Conservation (phyloP, 2,113 vertebrate genomes). For the Junco hyemalis region DNA sequence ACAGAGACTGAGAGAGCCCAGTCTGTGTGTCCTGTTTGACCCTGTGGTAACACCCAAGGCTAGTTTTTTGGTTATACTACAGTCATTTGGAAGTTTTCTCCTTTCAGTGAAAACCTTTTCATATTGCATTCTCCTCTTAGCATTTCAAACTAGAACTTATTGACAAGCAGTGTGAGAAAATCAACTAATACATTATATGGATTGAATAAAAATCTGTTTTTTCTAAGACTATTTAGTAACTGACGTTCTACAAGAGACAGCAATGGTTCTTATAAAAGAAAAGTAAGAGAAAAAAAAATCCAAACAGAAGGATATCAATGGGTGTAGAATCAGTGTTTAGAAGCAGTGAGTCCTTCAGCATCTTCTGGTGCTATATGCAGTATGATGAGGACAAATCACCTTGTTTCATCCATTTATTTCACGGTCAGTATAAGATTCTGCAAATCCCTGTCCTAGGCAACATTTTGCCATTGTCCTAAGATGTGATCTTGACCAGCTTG, state of each 20-base stretch:
- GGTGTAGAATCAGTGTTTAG: not conserved
- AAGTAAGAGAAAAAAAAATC: not conserved
- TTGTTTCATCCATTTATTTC: not conserved
- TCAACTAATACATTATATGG: not conserved
- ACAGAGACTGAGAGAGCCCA: not conserved
- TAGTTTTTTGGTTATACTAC: not conserved
- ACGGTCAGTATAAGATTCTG: not conserved
- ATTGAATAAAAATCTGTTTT: not conserved
- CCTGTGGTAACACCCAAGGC: not conserved
- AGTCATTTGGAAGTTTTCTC: not conserved
- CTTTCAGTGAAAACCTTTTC: not conserved
- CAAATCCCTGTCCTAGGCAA: not conserved
- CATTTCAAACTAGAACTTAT: not conserved
- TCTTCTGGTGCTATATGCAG: not conserved
- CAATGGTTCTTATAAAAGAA: not conserved
- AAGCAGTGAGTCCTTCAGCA: not conserved
- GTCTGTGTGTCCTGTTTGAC: not conserved
- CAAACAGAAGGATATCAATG: not conserved
- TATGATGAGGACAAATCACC: not conserved
- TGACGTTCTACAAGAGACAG: not conserved
- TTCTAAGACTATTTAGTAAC: not conserved
- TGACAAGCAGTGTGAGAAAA: not conserved
- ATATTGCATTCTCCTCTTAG: not conserved
- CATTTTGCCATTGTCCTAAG: not conserved
- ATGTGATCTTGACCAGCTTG: not conserved